These are phyloP conservation scores for Stichodactyla mertensii DNA, from an alignment of 64 coral and sea anemone species.

Conservation along the genomic window DNA sequence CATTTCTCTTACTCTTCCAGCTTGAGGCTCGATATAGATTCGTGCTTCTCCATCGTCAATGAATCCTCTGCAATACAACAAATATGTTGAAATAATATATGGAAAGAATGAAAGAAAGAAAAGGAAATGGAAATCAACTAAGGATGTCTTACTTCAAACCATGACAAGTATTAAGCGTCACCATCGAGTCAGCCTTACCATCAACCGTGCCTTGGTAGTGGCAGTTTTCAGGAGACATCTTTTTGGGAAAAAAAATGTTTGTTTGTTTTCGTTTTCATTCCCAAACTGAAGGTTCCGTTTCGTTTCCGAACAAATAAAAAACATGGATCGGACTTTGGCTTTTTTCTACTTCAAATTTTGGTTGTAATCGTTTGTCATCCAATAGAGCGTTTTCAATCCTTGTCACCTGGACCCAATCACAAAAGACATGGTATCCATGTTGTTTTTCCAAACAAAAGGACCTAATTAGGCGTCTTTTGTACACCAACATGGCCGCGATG, in stretches of 20 bases:
- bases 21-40: slow-evolving; percentile 15
- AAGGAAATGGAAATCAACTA: neutral
- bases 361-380: too few species aligned
- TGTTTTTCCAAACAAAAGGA: too few species aligned
- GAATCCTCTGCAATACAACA: slow-evolving; percentile 5
- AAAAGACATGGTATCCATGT: too few species aligned
- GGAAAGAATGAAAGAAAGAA: neutral
- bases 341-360: too few species aligned
- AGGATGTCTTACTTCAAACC: slow-evolving; percentile 5
- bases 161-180: slow-evolving; percentile 22
- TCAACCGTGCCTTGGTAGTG: slow-evolving; percentile 29
- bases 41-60: slow-evolving; percentile 20
- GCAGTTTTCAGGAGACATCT: slow-evolving; percentile 21
- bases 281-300: too few species aligned
- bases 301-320: too few species aligned
- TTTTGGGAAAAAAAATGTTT: neutral
- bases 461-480: too few species aligned
- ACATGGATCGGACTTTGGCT: too few species aligned
- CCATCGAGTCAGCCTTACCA: slow-evolving; percentile 19
- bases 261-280: too few species aligned
- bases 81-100: neutral
- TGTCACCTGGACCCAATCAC: too few species aligned
- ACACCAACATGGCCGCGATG: too few species aligned
- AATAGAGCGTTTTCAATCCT: too few species aligned
- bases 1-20: neutral